Percentiles rank a stretch among this genome's conserved stretches.
Conservation (phyloP, 2,797 vertebrate genomes). For the Rhincodon typus region DNA sequence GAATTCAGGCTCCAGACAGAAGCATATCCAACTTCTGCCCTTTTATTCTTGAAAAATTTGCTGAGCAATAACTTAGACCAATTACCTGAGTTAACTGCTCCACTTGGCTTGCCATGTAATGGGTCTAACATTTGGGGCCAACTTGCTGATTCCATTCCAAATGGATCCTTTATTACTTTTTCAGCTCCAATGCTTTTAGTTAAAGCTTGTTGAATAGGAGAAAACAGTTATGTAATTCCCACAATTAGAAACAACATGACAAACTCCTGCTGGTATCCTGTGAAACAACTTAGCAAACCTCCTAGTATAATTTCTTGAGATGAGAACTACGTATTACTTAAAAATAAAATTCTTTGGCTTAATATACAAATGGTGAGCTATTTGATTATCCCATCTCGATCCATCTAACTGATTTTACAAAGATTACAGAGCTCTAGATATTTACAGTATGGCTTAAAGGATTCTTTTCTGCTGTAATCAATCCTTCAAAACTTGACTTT, state of each 20-base stretch:
- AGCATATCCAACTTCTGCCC: neutral
- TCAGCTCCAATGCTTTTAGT: slow-evolving; percentile 13
- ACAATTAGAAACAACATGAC: neutral
- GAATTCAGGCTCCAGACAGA: neutral
- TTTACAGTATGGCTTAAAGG: neutral
- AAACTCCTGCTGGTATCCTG: neutral
- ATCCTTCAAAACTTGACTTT: neutral
- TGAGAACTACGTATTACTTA: neutral
- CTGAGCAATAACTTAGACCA: neutral
- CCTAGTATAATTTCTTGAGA: neutral
- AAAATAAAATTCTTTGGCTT: neutral
- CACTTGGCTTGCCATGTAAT: slow-evolving; percentile 1
- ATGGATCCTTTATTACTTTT: slow-evolving; percentile 22
- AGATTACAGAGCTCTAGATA: neutral
- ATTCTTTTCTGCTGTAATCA: neutral
- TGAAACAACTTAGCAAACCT: neutral
- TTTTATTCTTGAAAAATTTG: neutral
- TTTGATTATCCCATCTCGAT: neutral
- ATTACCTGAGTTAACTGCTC: slow-evolving; percentile 29
- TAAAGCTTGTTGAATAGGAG: neutral
- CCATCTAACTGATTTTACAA: neutral
- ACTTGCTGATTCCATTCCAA: slow-evolving; percentile 12
- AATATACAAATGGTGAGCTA: neutral
- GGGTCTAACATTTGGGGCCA: neutral
- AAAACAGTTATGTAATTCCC: neutral